Base-by-base conservation (phyloP, 2,888 invertebrate species). In the Megalurothrips usitatus region DNA sequence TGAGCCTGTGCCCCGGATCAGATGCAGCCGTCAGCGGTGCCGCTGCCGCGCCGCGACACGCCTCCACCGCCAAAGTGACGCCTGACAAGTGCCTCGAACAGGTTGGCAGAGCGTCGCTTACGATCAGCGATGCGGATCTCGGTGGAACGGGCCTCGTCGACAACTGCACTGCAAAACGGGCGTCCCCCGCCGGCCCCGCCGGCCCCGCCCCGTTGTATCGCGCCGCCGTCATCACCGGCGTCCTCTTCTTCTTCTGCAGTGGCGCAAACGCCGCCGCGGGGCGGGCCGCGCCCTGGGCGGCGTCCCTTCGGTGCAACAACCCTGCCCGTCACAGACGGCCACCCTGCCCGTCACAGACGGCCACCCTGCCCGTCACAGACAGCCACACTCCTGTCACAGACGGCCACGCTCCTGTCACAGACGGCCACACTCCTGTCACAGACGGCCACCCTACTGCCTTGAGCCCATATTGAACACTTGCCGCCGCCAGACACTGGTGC, bases 41-140 rank as follows among this genome's bases (percentile, higher is more conserved):
- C 68, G n/a, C n/a, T 19, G 68, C 26, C 23, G 8, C 68, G 68
- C 68, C 26, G 26, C 68, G 68, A 6, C 26, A 0, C 68, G 23
- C 68, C 68, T 1, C 68, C 9, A 26, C 9, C 10, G 68, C 68
- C 26, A 75, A 26, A 75, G 10, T 75, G 68, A 75, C 68, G 23
- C 23, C 8, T 26, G 68, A 75, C 68, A 75, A 75, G 68, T 75
- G 68, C 26, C 68, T 12, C 26, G 68, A 75, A 75, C 68, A 75
- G 68, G 68, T 75, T 75, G 58, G 58, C 52, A 17, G 1, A 17
- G 52, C 58, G 58, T 58, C 4, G 52, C 12, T 12, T 19, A 52
- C 14, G 14, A 19, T 19, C 52, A 52, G 58, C 58, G 58, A 17
- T 14, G 58, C 14, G 14, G 58, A 19, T 12, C 14, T 12, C 58